These are phyloP conservation scores for Irena cyanogastra DNA, from an alignment of 2,113 vertebrate genomes.

Conservation along the genomic window DNA sequence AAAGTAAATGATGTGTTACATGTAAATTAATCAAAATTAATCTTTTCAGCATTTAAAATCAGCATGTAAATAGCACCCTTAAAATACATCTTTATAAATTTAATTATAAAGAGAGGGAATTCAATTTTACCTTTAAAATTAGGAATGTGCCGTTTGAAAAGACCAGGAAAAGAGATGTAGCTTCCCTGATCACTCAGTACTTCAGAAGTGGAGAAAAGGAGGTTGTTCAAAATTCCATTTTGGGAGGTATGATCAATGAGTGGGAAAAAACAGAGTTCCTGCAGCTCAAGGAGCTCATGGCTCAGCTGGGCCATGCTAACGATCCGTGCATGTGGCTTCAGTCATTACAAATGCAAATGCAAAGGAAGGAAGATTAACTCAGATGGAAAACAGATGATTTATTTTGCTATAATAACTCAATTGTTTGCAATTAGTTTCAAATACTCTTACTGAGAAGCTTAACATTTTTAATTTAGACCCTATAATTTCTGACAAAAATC, in stretches of 20 bases:
- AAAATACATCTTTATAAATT: not conserved
- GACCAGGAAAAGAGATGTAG: not conserved
- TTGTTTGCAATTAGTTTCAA: not conserved
- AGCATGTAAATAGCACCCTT: not conserved
- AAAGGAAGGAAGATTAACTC: not conserved
- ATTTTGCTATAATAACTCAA: not conserved
- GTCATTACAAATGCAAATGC: not conserved
- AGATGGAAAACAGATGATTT: not conserved
- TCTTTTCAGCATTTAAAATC: not conserved
- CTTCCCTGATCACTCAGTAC: not conserved
- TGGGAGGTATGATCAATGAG: not conserved
- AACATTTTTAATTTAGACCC: not conserved
- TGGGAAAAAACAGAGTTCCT: not conserved
- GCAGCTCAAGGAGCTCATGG: not conserved
- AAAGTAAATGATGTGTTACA: not conserved
- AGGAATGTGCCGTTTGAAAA: not conserved
- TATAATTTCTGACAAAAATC: not conserved
- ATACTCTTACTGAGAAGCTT: not conserved
- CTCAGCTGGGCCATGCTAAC: not conserved
- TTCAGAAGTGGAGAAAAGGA: not conserved
- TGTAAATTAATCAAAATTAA: not conserved
- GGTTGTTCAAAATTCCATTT: not conserved
- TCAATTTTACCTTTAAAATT: not conserved
- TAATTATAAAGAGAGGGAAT: not conserved
- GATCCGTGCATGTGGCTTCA: not conserved